Evolutionary conservation across 2,113 vertebrate genomes (phyloP).

Genomic region (Dicaeum eximium): DNA sequence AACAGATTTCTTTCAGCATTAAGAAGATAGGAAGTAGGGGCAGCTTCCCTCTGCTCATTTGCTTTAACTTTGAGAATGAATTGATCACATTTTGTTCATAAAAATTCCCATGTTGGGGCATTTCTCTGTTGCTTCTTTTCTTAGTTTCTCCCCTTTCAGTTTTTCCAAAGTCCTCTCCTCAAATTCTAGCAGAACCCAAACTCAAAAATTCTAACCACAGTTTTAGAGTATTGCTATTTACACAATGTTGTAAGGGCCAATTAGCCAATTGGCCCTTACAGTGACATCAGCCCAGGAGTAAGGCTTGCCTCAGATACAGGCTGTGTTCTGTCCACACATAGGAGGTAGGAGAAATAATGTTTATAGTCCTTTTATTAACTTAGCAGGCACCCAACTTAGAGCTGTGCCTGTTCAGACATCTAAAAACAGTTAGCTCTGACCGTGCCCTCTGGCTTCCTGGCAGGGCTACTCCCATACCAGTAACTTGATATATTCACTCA

Average conservation of each 20-base stretch:
- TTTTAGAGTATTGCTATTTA: background rate
- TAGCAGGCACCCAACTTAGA: slow-evolving; percentile 19
- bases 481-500: slow-evolving; percentile 32
- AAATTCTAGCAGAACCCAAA: background rate
- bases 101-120: background rate
- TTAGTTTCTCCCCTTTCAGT: background rate
- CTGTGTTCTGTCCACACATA: background rate
- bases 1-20: background rate
- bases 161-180: background rate
- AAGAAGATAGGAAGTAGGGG: background rate
- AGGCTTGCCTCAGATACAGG: background rate
- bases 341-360: background rate
- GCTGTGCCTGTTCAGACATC: slow-evolving; percentile 20
- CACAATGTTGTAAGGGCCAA: background rate
- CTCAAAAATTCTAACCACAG: background rate
- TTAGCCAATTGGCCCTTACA: background rate
- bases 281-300: background rate
- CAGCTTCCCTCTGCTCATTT: background rate
- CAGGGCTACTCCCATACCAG: slow-evolving; percentile 41
- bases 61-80: background rate
- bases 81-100: background rate
- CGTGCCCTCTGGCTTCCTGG: slow-evolving; percentile 41
- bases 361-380: slow-evolving; percentile 22
- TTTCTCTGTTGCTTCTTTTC: background rate
- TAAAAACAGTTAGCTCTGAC: slow-evolving; percentile 49